Base-by-base conservation (phyloP, 1,140 invertebrate species). In the Luehdorfia chinensis region DNA sequence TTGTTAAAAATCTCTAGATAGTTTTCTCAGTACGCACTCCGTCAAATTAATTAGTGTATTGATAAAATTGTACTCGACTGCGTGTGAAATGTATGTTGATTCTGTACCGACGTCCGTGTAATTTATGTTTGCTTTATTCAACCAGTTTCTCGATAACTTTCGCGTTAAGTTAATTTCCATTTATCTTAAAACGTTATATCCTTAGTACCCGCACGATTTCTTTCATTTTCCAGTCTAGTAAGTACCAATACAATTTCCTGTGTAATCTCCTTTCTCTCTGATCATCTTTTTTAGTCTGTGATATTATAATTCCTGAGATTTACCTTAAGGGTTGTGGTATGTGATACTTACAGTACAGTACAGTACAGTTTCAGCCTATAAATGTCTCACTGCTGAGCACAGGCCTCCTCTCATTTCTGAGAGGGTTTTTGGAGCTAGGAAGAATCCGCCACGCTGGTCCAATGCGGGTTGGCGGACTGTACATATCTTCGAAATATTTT, bases 41-140 rank as follows among this genome's bases (percentile, higher is more conserved):
- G 14, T 43, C 9, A 15, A 43, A 43, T 43, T 43, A 43, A 43
- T 43, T 43, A 16, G 39, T 14, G 14, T 43, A 14, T 43, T 43
- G 39, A 43, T 43, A 28, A 43, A 43, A 14, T 8, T 14, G 12
- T 41, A 27, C 21, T 9, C 28, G 8, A n/a, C 39, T n/a, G n/a
- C 39, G 25, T 14, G 39, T 27, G 28, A 13, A 31, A 31, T 31
- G 11, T 11, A 9, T 31, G 4, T 21, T 2, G 19, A 21, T 3
- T 21, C 19, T 21, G 33, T 36, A 36, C 16, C 9, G 1, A 2
- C 8, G 25, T 4, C 1, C n/a, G 5, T n/a, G 39, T 30, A 30
- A 43, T 43, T 43, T 41, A 27, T 27, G 23, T 41, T 23, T 4
- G 13, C 39, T 11, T 30, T 28, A 30, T 28, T 43, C 39, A 16